Base-by-base conservation (phyloP, 92 coral and sea anemone genomes). In the Actinernus sp. region DNA sequence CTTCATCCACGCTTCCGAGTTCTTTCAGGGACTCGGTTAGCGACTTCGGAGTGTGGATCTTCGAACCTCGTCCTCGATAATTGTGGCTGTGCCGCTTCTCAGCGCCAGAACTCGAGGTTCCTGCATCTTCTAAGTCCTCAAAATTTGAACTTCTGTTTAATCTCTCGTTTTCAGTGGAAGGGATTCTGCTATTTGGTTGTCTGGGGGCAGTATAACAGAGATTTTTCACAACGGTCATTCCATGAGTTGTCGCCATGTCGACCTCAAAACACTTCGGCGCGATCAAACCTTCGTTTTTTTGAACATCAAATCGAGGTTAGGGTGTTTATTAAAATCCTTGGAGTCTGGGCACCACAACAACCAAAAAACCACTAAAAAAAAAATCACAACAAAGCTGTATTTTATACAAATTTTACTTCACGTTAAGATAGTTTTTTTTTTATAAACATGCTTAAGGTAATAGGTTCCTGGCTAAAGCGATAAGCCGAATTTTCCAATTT, bases 221-320 rank as follows among this genome's bases (percentile, higher is more conserved):
- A 63, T 87, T 91, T 92, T 85, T 90, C 39, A 84, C 85, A 63
- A 89, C 95, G 60, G 98, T 65, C 49, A 71, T 52, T 40, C 76
- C 94, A 72, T 94, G 98, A 48, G 49, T 64, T 16, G 98, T 83
- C 98, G 97, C 98, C 98, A 94, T 94, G 86, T 94, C 91, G 98
- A 67, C 80, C 63, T 71, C 59, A 76, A 85, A 71, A 81, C 76
- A 55, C 63, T 50, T 52, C 63, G 27, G 26, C 34, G 28, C 25
- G 19, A 67, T 46, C 54, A 52, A 70, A 70, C 52, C 18, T 2
- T 10, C 61, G 54, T 28, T 24, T 37, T 12, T 20, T 13, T 25
- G n/a, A 9, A 2, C 62, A 36, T 47, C 58, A 39, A 56, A 63
- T 48, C 88, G 88, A 81, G 88, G 81, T 56, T 49, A 40, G 8